A percentile compares a stretch with the other conserved stretches of the same genome.
Evolutionary conservation across 2,797 vertebrate species (phyloP).

Genomic region (Tauraco hartlaubi): DNA sequence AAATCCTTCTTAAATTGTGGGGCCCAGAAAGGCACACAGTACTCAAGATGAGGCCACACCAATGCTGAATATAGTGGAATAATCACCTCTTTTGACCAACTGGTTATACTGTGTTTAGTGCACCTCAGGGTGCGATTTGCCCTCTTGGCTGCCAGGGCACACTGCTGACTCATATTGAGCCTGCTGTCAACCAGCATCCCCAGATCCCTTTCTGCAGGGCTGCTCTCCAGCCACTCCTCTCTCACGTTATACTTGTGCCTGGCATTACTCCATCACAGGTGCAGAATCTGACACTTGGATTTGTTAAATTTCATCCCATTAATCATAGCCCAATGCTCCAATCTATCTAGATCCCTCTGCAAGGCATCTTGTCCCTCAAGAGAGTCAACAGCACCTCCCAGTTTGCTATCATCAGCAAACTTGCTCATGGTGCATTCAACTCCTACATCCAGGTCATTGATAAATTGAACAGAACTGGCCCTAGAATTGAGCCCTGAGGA

Average conservation of each 20-base stretch:
- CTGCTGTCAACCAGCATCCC: neutral
- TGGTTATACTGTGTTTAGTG: neutral
- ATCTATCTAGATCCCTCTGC: no score
- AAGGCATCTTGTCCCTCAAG: no score
- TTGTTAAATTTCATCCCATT: neutral
- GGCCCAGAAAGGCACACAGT: neutral
- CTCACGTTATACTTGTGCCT: neutral
- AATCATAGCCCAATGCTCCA: neutral
- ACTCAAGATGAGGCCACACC: neutral
- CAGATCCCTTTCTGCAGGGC: neutral
- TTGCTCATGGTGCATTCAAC: no score
- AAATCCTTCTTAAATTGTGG: no score
- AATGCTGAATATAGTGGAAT: neutral
- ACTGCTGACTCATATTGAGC: no score
- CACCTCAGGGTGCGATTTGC: neutral
- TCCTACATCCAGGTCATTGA: neutral
- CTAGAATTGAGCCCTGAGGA: neutral
- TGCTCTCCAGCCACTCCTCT: neutral
- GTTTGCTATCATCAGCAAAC: no score
- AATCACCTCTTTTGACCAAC: neutral
- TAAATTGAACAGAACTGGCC: neutral
- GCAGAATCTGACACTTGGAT: neutral
- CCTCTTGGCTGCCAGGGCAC: neutral
- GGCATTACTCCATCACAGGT: neutral
- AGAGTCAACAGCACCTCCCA: no score